Conservation (phyloP, 2,797 vertebrate genomes). For the Tapera naevia region DNA sequence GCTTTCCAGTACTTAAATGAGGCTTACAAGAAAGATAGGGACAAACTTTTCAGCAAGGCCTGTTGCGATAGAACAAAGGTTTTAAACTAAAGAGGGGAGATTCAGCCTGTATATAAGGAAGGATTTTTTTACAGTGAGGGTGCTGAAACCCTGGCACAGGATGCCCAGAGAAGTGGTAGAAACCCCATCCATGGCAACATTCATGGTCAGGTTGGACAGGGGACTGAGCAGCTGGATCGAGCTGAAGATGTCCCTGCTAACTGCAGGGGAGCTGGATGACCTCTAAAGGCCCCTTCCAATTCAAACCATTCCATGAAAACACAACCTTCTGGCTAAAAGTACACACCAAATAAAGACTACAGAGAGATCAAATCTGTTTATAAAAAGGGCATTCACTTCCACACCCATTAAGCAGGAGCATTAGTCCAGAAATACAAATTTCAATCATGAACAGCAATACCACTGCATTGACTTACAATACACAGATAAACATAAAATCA, state of each 20-base stretch:
- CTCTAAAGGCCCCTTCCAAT: neutral
- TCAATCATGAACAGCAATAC: neutral
- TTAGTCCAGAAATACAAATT: neutral
- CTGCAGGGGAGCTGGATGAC: neutral
- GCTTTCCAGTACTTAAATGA: neutral
- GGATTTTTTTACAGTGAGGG: no score
- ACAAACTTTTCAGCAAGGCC: neutral
- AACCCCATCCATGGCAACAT: neutral
- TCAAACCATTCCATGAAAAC: neutral
- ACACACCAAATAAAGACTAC: neutral
- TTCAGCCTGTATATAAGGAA: neutral
- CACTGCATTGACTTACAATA: neutral
- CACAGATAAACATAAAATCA: neutral
- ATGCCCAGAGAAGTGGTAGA: neutral
- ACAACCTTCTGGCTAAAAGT: neutral
- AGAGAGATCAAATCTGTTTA: neutral
- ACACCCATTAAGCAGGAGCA: neutral
- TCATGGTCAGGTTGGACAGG: neutral
- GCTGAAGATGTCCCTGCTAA: neutral
- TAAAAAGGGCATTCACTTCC: neutral
- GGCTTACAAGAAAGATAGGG: neutral
- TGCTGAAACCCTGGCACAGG: neutral
- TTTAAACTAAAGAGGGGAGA: neutral
- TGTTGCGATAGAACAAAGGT: neutral
- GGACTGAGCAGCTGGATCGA: neutral